phyloP scores from a whole-genome alignment of 2,113 vertebrate species.

The Strigops habroptila region DNA sequence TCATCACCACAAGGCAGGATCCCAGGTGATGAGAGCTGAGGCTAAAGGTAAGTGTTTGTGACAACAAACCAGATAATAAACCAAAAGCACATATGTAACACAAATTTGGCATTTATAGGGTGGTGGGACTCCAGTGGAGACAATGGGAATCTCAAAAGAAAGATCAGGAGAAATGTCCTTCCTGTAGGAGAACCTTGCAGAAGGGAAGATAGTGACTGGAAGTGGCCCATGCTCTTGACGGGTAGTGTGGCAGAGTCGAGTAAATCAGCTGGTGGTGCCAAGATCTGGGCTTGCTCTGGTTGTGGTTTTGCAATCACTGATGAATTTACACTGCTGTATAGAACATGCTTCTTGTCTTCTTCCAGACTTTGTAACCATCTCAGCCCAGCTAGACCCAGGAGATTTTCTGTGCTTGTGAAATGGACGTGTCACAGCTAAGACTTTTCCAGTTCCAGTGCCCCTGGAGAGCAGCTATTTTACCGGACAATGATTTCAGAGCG shows the following conservation, averaged over 20 bases:
- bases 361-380: slow-evolving; percentile 45
- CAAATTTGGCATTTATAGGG: background rate
- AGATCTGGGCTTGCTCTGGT: background rate
- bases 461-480: slow-evolving; percentile 54
- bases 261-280: rapidly evolving
- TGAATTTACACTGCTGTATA: background rate
- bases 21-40: slow-evolving; percentile 77
- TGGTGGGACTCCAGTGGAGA: background rate
- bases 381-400: slow-evolving; percentile 43
- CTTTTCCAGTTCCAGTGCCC: slow-evolving; percentile 18
- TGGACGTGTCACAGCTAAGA: background rate
- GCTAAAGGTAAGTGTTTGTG: slow-evolving; percentile 49
- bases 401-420: slow-evolving; percentile 18
- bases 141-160: background rate
- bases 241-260: background rate
- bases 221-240: background rate
- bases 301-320: background rate
- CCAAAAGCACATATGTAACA: background rate
- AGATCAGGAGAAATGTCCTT: background rate
- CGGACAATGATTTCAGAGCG: background rate
- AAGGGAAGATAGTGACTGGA: background rate
- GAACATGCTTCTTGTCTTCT: background rate
- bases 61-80: background rate
- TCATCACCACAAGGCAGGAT: slow-evolving; percentile 73
- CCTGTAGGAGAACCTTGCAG: background rate